Evolutionary conservation across 2,113 vertebrate species (phyloP).

Genomic region (Todiramphus saurophagus): DNA sequence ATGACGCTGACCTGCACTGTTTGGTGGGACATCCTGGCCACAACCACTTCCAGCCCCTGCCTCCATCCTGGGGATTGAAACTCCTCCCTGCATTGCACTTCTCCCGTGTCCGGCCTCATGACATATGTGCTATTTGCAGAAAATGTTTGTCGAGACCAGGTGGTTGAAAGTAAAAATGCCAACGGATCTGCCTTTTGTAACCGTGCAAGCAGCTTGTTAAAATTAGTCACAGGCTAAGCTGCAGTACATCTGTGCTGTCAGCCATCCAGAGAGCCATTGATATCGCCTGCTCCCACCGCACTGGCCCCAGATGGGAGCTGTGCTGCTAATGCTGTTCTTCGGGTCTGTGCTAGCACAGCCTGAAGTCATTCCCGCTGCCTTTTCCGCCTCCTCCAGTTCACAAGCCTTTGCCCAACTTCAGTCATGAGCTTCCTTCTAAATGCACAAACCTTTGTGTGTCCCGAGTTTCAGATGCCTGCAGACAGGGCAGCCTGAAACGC

Average conservation of each 20-base stretch:
- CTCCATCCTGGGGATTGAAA: not conserved
- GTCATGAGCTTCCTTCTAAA: not conserved
- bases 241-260: slow-evolving; percentile 68
- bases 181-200: slow-evolving; percentile 64
- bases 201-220: slow-evolving; percentile 58
- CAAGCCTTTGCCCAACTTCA: slow-evolving; percentile 10
- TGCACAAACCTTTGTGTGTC: not conserved
- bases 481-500: not conserved
- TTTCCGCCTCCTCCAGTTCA: not conserved
- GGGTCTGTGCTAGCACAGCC: not conserved
- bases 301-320: slow-evolving; percentile 21
- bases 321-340: not conserved
- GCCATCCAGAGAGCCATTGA: slow-evolving; percentile 48
- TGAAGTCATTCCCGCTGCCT: not conserved
- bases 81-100: not conserved
- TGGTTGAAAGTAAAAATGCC: slow-evolving; percentile 66
- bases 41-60: not conserved
- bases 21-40: not conserved
- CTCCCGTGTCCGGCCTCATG: not conserved
- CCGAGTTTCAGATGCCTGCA: not conserved
- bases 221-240: slow-evolving; percentile 53
- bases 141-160: slow-evolving; percentile 59
- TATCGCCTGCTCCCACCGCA: not conserved
- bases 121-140: slow-evolving; percentile 46
- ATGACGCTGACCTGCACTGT: not conserved